Base-by-base conservation (phyloP, 37 sponge, comb jelly and placozoan genomes). In the Theonella swinhoei region DNA sequence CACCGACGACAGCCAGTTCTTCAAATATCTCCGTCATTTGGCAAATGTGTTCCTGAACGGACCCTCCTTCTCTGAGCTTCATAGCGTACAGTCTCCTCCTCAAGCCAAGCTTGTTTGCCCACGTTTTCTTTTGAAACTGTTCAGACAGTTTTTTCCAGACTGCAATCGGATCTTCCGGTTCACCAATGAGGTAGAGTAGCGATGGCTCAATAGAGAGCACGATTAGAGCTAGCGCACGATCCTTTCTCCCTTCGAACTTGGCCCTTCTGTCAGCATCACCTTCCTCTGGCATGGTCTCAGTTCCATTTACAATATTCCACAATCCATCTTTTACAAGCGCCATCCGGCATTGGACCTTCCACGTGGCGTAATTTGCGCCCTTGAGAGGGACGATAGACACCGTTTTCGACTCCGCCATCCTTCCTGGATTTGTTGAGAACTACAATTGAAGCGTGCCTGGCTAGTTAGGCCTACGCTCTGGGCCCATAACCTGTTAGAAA, bases 61-160 rank as follows among this genome's bases (percentile, higher is more conserved):
- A 79, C n/a, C 72, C 65, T 63, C 87, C 80, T 26, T 86, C 87
- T 38, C 72, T 86, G 42, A 86, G 61, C 26, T 66, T 75, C 14
- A 88, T 42, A 19, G 88, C 43, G 32, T 88, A 68, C 28, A 88
- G 88, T 37, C 43, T 78, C 20, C 65, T 30, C n/a, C 87, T n/a
- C n/a, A n/a, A n/a, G n/a, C n/a, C 74, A 26, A 79, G 74, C 40
- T 70, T 86, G 65, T 78, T 79, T 0, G 87, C 80, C 87, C 87
- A 86, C 24, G 87, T 79, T 61, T 79, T 86, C 74, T 86, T 86
- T 74, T 86, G 28, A n/a, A n/a, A n/a, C n/a, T n/a, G n/a, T n/a
- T n/a, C n/a, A n/a, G n/a, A n/a, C n/a, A n/a, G n/a, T n/a, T 79
- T 72, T 32, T 36, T 61, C 87, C 87, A 86, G 26, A 86, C 80